Evolutionary conservation across 2,113 vertebrate genomes (phyloP).

Genomic region (Mormoops blainvillei): DNA sequence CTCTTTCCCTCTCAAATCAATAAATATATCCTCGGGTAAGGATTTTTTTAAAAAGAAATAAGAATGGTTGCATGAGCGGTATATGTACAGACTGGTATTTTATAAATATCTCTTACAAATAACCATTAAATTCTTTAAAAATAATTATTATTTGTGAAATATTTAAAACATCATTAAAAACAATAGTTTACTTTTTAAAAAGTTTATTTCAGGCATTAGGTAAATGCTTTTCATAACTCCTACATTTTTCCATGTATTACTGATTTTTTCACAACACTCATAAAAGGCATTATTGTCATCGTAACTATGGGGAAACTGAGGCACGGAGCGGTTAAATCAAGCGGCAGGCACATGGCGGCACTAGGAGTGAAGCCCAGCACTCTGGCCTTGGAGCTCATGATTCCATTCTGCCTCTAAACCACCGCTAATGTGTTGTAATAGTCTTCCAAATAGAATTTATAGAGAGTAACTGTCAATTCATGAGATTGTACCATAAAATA

Average conservation of each 20-base stretch:
- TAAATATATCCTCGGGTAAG: too few relatives aligned
- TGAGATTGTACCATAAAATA: neutral
- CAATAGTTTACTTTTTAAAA: neutral
- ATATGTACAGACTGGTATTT: neutral
- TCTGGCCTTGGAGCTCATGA: neutral
- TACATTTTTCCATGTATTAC: neutral
- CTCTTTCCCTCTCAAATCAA: too few relatives aligned
- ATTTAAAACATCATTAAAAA: neutral
- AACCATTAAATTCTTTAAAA: neutral
- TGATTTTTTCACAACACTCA: neutral
- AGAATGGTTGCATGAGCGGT: neutral
- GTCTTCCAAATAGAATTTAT: neutral
- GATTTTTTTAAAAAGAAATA: neutral
- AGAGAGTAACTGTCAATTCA: neutral
- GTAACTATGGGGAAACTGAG: neutral
- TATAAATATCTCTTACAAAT: neutral
- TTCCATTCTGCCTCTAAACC: neutral
- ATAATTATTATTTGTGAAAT: neutral
- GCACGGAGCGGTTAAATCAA: neutral
- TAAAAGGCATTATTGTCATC: neutral
- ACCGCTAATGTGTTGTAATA: neutral
- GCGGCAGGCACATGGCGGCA: rapidly evolving
- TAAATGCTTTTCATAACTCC: neutral
- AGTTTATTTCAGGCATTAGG: neutral
- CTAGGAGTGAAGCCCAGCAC: neutral